Percentiles rank a stretch among this genome's conserved stretches.
These are phyloP conservation scores for Oncorhynchus tshawytscha DNA, from an alignment of 2,113 vertebrate genomes.

Conservation along the genomic window DNA sequence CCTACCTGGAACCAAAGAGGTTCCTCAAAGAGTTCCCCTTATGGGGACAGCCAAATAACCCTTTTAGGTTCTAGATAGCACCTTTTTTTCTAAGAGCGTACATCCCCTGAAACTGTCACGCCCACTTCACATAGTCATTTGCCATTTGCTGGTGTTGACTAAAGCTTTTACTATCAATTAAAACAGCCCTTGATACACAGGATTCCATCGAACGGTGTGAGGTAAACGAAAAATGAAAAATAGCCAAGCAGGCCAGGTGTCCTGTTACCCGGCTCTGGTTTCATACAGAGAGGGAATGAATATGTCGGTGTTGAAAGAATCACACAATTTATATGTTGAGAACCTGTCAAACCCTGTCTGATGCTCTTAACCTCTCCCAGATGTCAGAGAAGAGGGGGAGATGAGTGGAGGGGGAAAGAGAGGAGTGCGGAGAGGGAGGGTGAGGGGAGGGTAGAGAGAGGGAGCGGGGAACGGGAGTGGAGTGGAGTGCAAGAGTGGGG, in stretches of 20 bases:
- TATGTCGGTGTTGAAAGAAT: slow-evolving; percentile 14
- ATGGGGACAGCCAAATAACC: too few relatives aligned
- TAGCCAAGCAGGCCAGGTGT: slow-evolving; percentile 24
- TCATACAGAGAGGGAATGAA: slow-evolving; percentile 26
- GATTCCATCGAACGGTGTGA: background rate
- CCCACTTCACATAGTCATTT: background rate
- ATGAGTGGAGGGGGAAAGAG: background rate
- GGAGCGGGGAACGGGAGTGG: background rate
- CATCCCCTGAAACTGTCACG: background rate
- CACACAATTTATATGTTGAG: slow-evolving; percentile 21
- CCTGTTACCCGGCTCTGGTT: slow-evolving; percentile 10
- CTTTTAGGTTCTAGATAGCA: too few relatives aligned
- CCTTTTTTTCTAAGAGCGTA: background rate
- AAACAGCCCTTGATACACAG: slow-evolving; percentile 16
- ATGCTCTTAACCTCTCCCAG: slow-evolving; percentile 42
- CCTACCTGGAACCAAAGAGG: too few relatives aligned
- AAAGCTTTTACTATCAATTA: slow-evolving; percentile 10
- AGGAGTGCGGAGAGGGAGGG: slow-evolving; percentile 1
- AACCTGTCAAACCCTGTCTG: slow-evolving; percentile 19
- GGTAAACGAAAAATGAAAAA: slow-evolving; percentile 22
- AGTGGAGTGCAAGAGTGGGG: background rate
- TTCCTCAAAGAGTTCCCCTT: too few relatives aligned
- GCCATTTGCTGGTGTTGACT: slow-evolving; percentile 3
- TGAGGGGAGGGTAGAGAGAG: background rate
- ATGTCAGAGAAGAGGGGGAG: slow-evolving; percentile 29